Base-by-base conservation (phyloP, 2,113 vertebrate genomes). In the Aldabrachelys gigantea region DNA sequence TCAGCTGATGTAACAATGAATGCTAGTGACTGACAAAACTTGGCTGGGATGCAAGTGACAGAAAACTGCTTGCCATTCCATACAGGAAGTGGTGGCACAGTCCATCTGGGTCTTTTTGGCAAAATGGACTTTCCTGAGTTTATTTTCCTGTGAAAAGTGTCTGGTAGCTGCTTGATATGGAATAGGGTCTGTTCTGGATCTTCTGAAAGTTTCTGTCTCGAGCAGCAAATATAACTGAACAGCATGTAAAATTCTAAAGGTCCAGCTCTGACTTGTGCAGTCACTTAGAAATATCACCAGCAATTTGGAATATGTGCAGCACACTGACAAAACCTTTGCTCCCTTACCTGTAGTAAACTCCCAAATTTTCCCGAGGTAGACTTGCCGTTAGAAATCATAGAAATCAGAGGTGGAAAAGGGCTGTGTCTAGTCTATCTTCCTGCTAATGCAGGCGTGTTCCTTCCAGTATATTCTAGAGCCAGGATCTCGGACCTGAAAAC, bases 81-180 rank as follows among this genome's bases (percentile, higher is more conserved):
- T 81, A 84, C 90, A 57, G 35, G 91, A 35, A 94, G 19, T 82
- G 65, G 86, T 17, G 41, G 7, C 85, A 78, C 85, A 16, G 72
- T 52, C 82, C 78, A 82, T 17, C 35, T 31, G 35, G n/a, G 22
- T 54, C 31, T 75, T 62, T 88, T 52, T 82, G 82, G 85, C 19
- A 24, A 76, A 88, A 95, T 47, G 81, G 57, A 85, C 80, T 92
- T 94, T 94, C 49, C 72, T 87, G 87, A 78, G 89, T 85, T 96
- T 86, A 52, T 80, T 85, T 90, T 88, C 47, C 44, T 62, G 87
- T 75, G 56, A 90, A 82, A 87, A 59, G 84, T 49, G n/a, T 72
- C 65, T n/a, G 27, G 27, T 11, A 88, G 19, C 80, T 2, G 47
- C n/a, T 41, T 88, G 27, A 35, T 44, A 38, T 35, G 21, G 72